Conservation (phyloP, 2,113 vertebrate species). For the Corythoichthys haematopterus region DNA sequence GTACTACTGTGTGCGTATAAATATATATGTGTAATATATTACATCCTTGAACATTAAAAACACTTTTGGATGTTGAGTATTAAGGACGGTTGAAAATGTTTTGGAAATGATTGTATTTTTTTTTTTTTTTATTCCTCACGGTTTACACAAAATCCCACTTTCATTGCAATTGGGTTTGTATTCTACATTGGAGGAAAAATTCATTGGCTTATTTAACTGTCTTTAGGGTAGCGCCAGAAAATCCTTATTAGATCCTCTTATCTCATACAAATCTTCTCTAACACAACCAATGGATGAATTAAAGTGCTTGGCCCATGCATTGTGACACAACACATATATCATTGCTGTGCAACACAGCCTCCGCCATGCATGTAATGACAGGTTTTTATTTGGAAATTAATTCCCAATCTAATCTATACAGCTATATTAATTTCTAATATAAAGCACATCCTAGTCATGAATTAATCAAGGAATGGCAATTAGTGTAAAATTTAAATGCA, state of each 20-base stretch:
- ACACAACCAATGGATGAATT: constrained; percentile 48
- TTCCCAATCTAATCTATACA: constrained; percentile 75
- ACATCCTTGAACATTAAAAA: too few relatives aligned
- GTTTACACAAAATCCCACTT: too few relatives aligned
- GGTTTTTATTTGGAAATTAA: constrained; percentile 72
- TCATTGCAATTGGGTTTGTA: not conserved
- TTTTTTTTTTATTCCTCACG: too few relatives aligned
- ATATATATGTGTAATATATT: too few relatives aligned
- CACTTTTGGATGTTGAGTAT: too few relatives aligned
- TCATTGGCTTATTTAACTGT: constrained; percentile 6
- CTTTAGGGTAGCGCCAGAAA: constrained; percentile 41
- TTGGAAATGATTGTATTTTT: too few relatives aligned
- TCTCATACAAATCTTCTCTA: constrained; percentile 39
- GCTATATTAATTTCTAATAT: constrained; percentile 76
- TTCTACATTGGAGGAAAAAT: not conserved
- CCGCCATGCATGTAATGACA: constrained; percentile 63
- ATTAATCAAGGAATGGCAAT: constrained; percentile 77
- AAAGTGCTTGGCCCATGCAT: constrained; percentile 43
- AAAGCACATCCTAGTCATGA: constrained; percentile 69
- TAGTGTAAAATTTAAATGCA: constrained; percentile 78
- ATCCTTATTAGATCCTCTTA: constrained; percentile 44
- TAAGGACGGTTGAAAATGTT: too few relatives aligned
- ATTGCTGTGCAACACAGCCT: constrained; percentile 42
- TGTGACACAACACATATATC: constrained; percentile 55
- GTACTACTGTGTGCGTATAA: too few relatives aligned